These are phyloP conservation scores for Cheilosia vernalis DNA, from an alignment of 2,888 invertebrate species.

Conservation along the genomic window DNA sequence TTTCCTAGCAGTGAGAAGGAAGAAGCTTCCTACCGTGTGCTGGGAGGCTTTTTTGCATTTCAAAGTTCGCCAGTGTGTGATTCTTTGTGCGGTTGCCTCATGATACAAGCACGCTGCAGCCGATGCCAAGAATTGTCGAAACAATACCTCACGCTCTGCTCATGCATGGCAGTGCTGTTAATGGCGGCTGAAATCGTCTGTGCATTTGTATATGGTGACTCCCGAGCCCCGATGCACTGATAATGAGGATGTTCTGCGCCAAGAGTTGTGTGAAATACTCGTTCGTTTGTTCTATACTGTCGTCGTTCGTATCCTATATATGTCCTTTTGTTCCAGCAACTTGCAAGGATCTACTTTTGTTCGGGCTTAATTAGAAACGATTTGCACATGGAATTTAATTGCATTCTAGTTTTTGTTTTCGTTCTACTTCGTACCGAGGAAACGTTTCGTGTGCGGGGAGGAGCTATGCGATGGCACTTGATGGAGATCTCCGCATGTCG, in stretches of 20 bases:
- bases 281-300: slow-evolving; percentile 6
- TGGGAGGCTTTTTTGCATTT: slow-evolving; percentile 1
- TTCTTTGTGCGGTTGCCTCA: slow-evolving; percentile 16
- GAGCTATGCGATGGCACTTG: background rate
- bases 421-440: background rate
- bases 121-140: slow-evolving; percentile 53
- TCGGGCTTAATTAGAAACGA: slow-evolving; percentile 70
- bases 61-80: slow-evolving; percentile 8
- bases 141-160: slow-evolving; percentile 29
- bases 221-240: slow-evolving; percentile 45
- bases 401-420: slow-evolving; percentile 52
- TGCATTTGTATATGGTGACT: slow-evolving; percentile 27
- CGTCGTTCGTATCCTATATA: slow-evolving; percentile 37
- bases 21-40: slow-evolving; percentile 37
- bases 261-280: slow-evolving; percentile 15
- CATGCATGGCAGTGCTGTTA: slow-evolving; percentile 21
- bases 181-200: slow-evolving; percentile 41
- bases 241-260: slow-evolving; percentile 56
- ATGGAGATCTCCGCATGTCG: slow-evolving; percentile 16
- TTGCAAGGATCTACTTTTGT: slow-evolving; percentile 62
- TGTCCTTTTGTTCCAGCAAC: slow-evolving; percentile 54
- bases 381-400: slow-evolving; percentile 74
- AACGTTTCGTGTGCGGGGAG: background rate
- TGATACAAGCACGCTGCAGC: slow-evolving; percentile 18
- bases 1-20: slow-evolving; percentile 43